A percentile compares a stretch with the other conserved stretches of the same genome.
Conservation (phyloP, 2,797 vertebrate genomes). For the Poecilia gillii region DNA sequence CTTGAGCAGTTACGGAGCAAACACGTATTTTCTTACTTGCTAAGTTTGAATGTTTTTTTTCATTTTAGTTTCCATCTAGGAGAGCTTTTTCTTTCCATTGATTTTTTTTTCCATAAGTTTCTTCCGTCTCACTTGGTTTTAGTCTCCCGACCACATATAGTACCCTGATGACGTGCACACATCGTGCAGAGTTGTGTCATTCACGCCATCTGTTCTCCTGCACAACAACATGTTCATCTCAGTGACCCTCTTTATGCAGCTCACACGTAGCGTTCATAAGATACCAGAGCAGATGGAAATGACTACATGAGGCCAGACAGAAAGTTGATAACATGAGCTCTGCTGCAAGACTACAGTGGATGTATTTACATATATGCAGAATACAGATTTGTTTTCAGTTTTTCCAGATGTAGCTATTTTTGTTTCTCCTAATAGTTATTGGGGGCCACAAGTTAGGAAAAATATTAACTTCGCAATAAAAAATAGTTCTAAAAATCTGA, state of each 20-base stretch:
- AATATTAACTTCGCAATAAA: not conserved
- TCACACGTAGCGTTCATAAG: constrained; percentile 26
- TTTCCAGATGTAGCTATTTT: no score
- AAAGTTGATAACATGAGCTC: constrained; percentile 7
- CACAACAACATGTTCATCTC: constrained; percentile 24
- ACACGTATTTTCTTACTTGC: not conserved
- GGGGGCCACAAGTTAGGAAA: not conserved
- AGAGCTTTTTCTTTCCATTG: not conserved
- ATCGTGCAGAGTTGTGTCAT: constrained; percentile 29
- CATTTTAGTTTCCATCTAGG: not conserved
- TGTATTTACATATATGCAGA: not conserved
- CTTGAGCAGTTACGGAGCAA: not conserved
- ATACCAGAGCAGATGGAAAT: constrained; percentile 37
- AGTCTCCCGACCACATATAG: constrained; percentile 15
- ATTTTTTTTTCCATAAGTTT: not conserved
- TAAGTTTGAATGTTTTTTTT: not conserved
- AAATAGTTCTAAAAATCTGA: not conserved
- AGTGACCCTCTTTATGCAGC: constrained; percentile 23
- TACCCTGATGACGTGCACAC: constrained; percentile 17
- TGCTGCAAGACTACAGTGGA: not conserved
- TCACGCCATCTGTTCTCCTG: constrained; percentile 39
- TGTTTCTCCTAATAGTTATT: no score
- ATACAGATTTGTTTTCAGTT: no score
- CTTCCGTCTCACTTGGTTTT: not conserved
- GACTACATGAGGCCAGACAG: constrained; percentile 25